phyloP scores from a whole-genome alignment of 2,797 vertebrate species.

The Ctenochaetus hawaiiensis region DNA sequence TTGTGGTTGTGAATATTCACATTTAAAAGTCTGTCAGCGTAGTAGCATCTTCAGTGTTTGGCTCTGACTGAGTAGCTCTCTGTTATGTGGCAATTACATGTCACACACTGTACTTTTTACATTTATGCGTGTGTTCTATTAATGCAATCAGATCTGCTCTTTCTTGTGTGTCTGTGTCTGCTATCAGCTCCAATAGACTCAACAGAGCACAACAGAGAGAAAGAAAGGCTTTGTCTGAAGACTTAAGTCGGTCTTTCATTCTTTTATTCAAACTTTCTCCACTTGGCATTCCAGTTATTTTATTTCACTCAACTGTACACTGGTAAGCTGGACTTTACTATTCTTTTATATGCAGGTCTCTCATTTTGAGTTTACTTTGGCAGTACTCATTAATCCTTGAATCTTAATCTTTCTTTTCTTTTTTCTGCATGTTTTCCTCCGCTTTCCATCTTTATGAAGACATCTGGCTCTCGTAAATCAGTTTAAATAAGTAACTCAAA shows the following conservation, averaged over 20 bases:
- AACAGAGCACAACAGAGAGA: constrained; percentile 30
- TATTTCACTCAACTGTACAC: constrained; percentile 53
- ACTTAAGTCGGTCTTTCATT: constrained; percentile 48
- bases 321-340: constrained; percentile 38
- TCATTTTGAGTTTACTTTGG: constrained; percentile 20
- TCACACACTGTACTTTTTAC: neutral
- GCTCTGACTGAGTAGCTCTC: neutral
- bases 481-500: constrained; percentile 25
- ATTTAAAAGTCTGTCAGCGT: neutral
- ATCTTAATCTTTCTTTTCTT: constrained; percentile 22
- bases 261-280: constrained; percentile 49
- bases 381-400: constrained; percentile 7
- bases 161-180: constrained; percentile 18
- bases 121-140: neutral
- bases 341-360: constrained; percentile 7
- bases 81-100: constrained; percentile 1
- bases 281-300: constrained; percentile 49
- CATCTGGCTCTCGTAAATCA: constrained; percentile 27
- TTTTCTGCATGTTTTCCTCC: constrained; percentile 10
- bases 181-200: constrained; percentile 16
- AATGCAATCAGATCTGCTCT: constrained; percentile 18
- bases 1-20: constrained; percentile 12
- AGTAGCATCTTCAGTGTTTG: neutral
- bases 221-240: constrained; percentile 48
- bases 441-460: constrained; percentile 10